Conservation (phyloP, 2,797 vertebrate species). For the Jordanella pulchra region DNA sequence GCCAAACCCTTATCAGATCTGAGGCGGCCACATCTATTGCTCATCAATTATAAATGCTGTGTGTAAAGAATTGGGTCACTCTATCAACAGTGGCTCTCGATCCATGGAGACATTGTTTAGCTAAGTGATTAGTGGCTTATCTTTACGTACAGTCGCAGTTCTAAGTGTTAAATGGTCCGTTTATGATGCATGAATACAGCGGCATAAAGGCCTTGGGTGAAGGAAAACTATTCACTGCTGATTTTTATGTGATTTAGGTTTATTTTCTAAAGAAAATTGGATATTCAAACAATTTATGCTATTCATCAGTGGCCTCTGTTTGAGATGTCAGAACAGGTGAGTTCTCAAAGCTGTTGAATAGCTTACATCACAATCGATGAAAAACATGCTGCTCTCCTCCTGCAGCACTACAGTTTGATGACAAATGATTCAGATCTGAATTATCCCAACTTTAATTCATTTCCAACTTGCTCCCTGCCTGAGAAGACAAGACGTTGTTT, state of each 20-base stretch:
- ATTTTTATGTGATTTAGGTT: conserved; percentile 23
- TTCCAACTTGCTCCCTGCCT: conserved; percentile 51
- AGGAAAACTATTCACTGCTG: conserved; percentile 34
- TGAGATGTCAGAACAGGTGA: conserved; percentile 22
- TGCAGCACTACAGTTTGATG: conserved; percentile 35
- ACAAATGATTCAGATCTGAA: conserved; percentile 39
- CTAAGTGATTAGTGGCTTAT: conserved; percentile 63
- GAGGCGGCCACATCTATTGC: conserved; percentile 55
- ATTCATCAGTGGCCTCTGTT: background rate
- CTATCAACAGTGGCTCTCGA: conserved; percentile 45
- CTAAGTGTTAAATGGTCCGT: conserved; percentile 55
- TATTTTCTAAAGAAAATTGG: conserved; percentile 23
- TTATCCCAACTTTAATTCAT: conserved; percentile 54
- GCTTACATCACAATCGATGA: conserved; percentile 48
- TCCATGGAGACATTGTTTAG: conserved; percentile 66
- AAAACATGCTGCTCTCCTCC: conserved; percentile 29
- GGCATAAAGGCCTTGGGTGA: conserved; percentile 24
- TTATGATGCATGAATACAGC: conserved; percentile 45
- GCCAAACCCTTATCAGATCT: conserved; percentile 69
- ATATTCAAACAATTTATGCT: conserved; percentile 1
- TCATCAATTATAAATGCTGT: conserved; percentile 74
- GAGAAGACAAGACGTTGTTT: conserved; percentile 58
- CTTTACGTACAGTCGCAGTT: conserved; percentile 57
- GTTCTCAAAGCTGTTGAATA: conserved; percentile 42
- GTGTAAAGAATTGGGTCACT: conserved; percentile 65